These are phyloP conservation scores for Monoplex corrugatus DNA, from an alignment of 2,888 invertebrate genomes.

Conservation along the genomic window DNA sequence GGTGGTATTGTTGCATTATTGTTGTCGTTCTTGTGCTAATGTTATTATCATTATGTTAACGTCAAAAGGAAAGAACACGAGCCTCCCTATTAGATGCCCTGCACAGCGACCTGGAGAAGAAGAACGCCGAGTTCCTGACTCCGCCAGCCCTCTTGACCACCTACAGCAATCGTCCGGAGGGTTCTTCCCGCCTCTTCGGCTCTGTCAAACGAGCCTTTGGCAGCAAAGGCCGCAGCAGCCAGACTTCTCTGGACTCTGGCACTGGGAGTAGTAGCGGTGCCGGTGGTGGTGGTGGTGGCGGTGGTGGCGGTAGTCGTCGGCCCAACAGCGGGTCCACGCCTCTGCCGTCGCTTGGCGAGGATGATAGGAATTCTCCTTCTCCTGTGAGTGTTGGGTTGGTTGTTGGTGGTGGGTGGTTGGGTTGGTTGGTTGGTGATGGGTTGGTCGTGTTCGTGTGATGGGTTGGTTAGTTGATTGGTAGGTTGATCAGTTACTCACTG, in stretches of 20 bases:
- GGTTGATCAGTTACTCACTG: too few species aligned
- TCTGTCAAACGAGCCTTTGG: conserved; percentile 77
- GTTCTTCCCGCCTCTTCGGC: conserved; percentile 73
- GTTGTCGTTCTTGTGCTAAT: too few species aligned
- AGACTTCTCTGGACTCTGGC: conserved; percentile 59
- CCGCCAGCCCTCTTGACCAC: conserved; percentile 24
- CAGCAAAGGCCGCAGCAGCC: conserved; percentile 66
- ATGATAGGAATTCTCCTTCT: conserved; percentile 63
- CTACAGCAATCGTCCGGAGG: conserved; percentile 76
- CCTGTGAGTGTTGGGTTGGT: conserved; percentile 49
- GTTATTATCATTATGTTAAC: too few species aligned
- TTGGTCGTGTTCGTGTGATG: background rate
- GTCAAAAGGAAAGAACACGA: conserved; percentile 89
- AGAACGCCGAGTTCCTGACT: conserved; percentile 91
- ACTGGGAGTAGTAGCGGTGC: conserved; percentile 54
- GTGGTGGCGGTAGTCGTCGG: conserved; percentile 57
- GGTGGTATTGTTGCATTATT: too few species aligned
- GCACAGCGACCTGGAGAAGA: conserved; percentile 92
- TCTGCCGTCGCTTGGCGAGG: conserved; percentile 74
- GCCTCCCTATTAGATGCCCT: conserved; percentile 93
- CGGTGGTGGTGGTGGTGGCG: too few species aligned
- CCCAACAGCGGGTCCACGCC: conserved; percentile 67
- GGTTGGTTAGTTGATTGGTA: too few species aligned
- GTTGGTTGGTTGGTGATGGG: background rate
- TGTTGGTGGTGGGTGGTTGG: background rate